phyloP scores from a whole-genome alignment of 2,797 vertebrate genomes.

The Acipenser transmontanus region DNA sequence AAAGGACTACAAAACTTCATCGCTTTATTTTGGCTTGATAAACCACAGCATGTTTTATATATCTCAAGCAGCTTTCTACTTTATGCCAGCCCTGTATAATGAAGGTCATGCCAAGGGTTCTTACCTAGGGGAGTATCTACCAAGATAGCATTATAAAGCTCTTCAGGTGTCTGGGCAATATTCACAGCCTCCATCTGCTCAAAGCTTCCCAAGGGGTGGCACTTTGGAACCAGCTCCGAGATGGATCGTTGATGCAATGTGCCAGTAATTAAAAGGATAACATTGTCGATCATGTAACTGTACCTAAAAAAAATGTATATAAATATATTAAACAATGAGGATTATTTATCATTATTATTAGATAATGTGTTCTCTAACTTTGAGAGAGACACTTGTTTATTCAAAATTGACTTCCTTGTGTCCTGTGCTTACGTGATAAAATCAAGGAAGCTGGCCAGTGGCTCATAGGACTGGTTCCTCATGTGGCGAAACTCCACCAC shows the following conservation, averaged over 20 bases:
- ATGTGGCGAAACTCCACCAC: slow-evolving; percentile 97
- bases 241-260: slow-evolving; percentile 95
- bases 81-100: background rate
- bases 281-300: slow-evolving; percentile 99
- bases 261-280: slow-evolving; percentile 95
- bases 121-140: slow-evolving; percentile 95
- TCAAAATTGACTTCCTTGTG: background rate
- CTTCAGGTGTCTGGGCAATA: slow-evolving; percentile 94
- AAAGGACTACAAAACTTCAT: background rate
- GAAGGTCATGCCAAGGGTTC: background rate
- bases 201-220: slow-evolving; percentile 93
- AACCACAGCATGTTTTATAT: too few relatives aligned
- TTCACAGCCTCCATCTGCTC: slow-evolving; percentile 99
- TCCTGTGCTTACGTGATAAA: slow-evolving; percentile 80
- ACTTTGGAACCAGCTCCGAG: slow-evolving; percentile 93
- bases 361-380: background rate
- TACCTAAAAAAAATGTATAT: slow-evolving; percentile 58
- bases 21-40: too few relatives aligned
- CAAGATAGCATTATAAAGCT: slow-evolving; percentile 97
- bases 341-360: background rate
- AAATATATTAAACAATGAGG: too few relatives aligned
- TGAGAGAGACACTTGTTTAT: background rate
- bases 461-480: slow-evolving; percentile 97
- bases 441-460: slow-evolving; percentile 93
- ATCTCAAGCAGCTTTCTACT: background rate